Base-by-base conservation (phyloP, 2,797 vertebrate species). In the Melanotaenia trifasciata region DNA sequence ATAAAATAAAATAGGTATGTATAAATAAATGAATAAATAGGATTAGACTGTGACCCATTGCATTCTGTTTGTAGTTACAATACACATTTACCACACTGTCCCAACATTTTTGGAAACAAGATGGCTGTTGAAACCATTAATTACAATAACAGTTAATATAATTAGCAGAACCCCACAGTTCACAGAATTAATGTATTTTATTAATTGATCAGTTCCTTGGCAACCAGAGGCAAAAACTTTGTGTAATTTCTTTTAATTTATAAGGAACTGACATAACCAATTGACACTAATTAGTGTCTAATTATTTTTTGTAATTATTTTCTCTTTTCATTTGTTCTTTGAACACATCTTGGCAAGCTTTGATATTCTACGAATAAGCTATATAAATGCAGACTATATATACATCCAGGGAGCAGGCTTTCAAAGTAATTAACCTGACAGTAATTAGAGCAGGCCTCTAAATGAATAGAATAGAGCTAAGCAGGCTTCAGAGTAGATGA, bases 381-480 rank as follows among this genome's bases (percentile, higher is more conserved):
- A 35, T 58, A 43, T 47, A 45, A 72, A 56, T 72, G 11, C 7
- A 36, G 64, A 45, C 43, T 53, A 69, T 66, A 62, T 58, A 61
- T 20, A 40, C 5, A 24, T 70, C 45, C n/a, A 30, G 56, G 54
- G 30, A 75, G 50, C 67, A 64, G 60, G 50, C 58, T 78, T 78
- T 80, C 35, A 74, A 43, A 72, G 58, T 65, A 84, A 82, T 88
- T 89, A 90, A 87, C 83, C 80, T 56, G 24, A 30, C 73, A 72
- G 76, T 83, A 87, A 88, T 85, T 68, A 72, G 61, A 78, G 70
- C 16, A 64, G 51, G 64, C 64, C 64, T 77, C 67, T 64, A 76
- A 75, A 85, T 58, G 45, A 80, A 28, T 64, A 62, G 71, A 70
- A 56, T 22, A 61, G 59, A 71, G 64, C 57, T 67, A 63, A 75